phyloP scores from a whole-genome alignment of 2,888 invertebrate species.

The Drosophila longiperda region DNA sequence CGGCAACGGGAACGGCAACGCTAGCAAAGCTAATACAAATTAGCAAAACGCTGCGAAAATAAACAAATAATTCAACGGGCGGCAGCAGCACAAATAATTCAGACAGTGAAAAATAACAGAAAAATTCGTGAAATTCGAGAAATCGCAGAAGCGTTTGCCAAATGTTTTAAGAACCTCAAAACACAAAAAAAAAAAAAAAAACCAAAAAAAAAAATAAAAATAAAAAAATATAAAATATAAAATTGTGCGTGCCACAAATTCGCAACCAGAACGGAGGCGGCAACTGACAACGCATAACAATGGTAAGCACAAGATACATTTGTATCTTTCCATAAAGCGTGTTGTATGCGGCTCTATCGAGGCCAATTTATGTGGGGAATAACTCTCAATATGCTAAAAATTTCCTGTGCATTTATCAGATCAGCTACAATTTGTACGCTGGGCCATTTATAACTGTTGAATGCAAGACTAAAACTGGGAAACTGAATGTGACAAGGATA shows the following conservation, averaged over 20 bases:
- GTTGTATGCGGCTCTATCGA: neutral
- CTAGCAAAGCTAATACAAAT: constrained; percentile 62
- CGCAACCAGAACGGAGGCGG: constrained; percentile 21
- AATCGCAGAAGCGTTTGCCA: constrained; percentile 57
- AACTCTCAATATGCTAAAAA: constrained; percentile 23
- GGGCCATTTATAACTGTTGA: constrained; percentile 70
- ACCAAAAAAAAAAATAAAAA: constrained; percentile 4
- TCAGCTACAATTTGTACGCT: constrained; percentile 56
- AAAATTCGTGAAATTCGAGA: constrained; percentile 45
- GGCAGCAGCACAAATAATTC: constrained; percentile 57
- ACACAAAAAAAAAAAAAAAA: constrained; percentile 16
- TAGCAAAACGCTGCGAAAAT: constrained; percentile 68
- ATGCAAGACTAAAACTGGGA: constrained; percentile 27
- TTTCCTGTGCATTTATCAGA: constrained; percentile 55
- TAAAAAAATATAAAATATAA: constrained; percentile 15
- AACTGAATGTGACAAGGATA: constrained; percentile 26
- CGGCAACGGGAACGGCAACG: constrained; percentile 22
- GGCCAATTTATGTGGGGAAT: neutral
- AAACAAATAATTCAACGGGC: constrained; percentile 67
- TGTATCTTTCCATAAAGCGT: constrained; percentile 18
- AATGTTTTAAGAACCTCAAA: constrained; percentile 74
- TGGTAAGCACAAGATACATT: constrained; percentile 52
- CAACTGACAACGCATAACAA: constrained; percentile 39
- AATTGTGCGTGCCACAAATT: constrained; percentile 51
- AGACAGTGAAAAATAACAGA: constrained; percentile 72